A percentile compares a stretch with the other conserved stretches of the same genome.
These are phyloP conservation scores for Sebastes oblongus DNA, from an alignment of 2,797 vertebrate genomes.

Conservation along the genomic window DNA sequence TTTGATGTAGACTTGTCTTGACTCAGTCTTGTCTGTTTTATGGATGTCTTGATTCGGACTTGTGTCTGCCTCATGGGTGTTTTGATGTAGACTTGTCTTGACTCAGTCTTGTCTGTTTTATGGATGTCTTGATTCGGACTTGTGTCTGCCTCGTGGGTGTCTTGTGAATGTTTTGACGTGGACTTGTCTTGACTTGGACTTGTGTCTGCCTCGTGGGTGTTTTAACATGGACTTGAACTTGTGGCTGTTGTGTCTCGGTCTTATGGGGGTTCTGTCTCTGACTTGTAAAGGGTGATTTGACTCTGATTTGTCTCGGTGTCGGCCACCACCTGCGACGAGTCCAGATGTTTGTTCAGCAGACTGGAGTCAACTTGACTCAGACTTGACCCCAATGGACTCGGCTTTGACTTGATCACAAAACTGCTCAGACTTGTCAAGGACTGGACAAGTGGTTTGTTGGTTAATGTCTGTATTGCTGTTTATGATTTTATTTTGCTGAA, in stretches of 20 bases:
- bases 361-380: background rate
- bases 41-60: background rate
- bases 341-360: background rate
- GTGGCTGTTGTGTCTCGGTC: background rate
- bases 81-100: no score
- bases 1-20: no score
- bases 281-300: fast-evolving
- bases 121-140: no score
- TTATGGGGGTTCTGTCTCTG: background rate
- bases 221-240: background rate
- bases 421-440: background rate
- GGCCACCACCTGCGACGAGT: background rate
- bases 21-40: background rate
- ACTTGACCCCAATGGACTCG: background rate
- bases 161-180: background rate
- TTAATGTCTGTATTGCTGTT: background rate
- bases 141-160: background rate
- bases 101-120: no score
- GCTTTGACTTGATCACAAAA: background rate
- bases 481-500: background rate
- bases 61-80: no score
- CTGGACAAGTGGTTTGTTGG: background rate
- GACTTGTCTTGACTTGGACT: background rate
- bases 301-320: background rate
- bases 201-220: background rate